These are phyloP conservation scores for Tyrannus savana DNA, from an alignment of 2,113 vertebrate species.

Conservation along the genomic window DNA sequence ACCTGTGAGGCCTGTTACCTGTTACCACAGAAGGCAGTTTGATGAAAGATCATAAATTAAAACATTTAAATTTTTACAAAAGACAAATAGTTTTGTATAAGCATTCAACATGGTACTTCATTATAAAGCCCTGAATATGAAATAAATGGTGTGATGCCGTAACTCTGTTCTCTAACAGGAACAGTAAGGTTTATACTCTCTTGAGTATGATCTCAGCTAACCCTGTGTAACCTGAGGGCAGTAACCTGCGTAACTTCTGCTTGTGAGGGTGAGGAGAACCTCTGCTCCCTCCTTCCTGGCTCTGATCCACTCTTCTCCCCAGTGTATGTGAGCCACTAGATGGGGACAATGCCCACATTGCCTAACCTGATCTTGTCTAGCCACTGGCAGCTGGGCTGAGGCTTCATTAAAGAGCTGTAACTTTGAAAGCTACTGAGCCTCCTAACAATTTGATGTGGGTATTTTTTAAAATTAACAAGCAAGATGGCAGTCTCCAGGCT, in stretches of 20 bases:
- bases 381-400: not conserved
- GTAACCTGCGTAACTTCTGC: not conserved
- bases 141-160: not conserved
- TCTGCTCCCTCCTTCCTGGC: not conserved
- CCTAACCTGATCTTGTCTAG: not conserved
- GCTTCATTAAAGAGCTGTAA: not conserved
- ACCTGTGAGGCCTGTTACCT: not conserved
- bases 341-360: constrained; percentile 39
- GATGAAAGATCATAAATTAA: not conserved
- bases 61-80: not conserved
- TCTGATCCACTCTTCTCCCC: not conserved
- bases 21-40: not conserved
- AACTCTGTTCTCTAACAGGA: not conserved
- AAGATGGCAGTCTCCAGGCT: not conserved
- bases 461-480: not conserved
- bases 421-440: not conserved
- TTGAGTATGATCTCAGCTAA: not conserved
- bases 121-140: not conserved
- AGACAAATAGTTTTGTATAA: not conserved
- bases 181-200: not conserved
- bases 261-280: not conserved
- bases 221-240: not conserved
- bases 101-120: not conserved
- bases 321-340: constrained; percentile 29
- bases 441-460: not conserved